phyloP scores from a whole-genome alignment of 2,888 invertebrate species.

The Lepidochrysops patricia region DNA sequence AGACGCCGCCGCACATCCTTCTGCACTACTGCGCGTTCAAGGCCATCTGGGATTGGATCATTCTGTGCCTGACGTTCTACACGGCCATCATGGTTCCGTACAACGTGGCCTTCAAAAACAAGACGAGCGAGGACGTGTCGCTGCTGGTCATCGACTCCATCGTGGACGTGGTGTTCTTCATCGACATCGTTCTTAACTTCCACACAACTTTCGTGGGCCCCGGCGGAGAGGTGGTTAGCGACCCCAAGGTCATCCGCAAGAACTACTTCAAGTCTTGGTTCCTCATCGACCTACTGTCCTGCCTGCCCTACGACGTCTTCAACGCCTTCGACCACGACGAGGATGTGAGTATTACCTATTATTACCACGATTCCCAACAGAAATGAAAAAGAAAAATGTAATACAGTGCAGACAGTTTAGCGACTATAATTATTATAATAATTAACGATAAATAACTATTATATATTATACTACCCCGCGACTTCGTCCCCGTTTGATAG shows the following conservation, averaged over 20 bases:
- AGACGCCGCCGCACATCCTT: conserved; percentile 99
- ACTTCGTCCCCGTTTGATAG: no score
- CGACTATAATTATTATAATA: no score
- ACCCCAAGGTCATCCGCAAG: conserved; percentile 97
- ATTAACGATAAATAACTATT: no score
- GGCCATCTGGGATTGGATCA: conserved; percentile 99
- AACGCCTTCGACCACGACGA: conserved; percentile 99
- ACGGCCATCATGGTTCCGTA: conserved; percentile 99
- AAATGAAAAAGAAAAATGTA: not conserved
- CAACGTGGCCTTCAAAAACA: conserved; percentile 99
- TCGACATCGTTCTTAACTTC: conserved; percentile 99
- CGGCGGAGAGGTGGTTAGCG: conserved; percentile 96
- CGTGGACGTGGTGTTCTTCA: conserved; percentile 99
- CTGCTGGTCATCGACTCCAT: conserved; percentile 96
- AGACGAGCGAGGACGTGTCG: conserved; percentile 96
- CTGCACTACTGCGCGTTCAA: conserved; percentile 99
- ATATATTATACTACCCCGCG: no score
- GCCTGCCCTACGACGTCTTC: conserved; percentile 99
- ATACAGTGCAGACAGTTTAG: no score
- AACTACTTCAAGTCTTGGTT: conserved; percentile 99
- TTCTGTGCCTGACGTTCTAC: conserved; percentile 99
- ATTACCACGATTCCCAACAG: no score
- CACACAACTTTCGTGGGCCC: conserved; percentile 99
- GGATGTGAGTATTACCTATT: conserved; percentile 78
- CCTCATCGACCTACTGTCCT: conserved; percentile 98